phyloP scores from a whole-genome alignment of 1,140 invertebrate species.

The Sesamia nonagrioides region DNA sequence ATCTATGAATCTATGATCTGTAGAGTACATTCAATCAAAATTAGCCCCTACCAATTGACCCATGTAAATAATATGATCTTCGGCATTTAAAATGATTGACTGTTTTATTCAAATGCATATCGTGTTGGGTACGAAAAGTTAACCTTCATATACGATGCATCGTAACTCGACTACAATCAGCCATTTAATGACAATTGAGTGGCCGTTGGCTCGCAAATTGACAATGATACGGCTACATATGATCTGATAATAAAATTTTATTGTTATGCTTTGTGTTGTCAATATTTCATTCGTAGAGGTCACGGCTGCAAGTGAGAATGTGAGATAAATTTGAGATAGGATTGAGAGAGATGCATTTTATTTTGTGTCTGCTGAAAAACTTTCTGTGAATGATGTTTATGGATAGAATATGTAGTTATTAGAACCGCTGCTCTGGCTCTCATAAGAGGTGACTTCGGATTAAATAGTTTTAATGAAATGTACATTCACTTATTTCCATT shows the following conservation, averaged over 20 bases:
- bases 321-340: not conserved
- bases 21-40: no score
- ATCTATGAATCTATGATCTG: no score
- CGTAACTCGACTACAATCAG: not conserved
- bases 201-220: conserved; percentile 46
- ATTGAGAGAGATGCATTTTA: not conserved
- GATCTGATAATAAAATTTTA: no score
- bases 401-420: no score
- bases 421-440: no score
- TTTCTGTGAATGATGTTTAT: no score
- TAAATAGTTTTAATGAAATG: no score
- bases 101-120: not conserved
- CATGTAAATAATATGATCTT: not conserved
- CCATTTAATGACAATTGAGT: conserved; percentile 50
- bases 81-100: not conserved
- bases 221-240: conserved; percentile 14
- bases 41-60: not conserved
- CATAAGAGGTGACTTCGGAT: no score
- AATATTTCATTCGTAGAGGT: conserved; percentile 16
- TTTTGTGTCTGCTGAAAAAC: not conserved
- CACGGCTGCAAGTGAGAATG: not conserved
- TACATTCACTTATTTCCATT: no score
- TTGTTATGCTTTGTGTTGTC: not conserved
- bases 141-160: not conserved
- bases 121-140: not conserved